These are phyloP conservation scores for Brachyalestes nurse DNA, from an alignment of 2,797 vertebrate species.

Conservation along the genomic window DNA sequence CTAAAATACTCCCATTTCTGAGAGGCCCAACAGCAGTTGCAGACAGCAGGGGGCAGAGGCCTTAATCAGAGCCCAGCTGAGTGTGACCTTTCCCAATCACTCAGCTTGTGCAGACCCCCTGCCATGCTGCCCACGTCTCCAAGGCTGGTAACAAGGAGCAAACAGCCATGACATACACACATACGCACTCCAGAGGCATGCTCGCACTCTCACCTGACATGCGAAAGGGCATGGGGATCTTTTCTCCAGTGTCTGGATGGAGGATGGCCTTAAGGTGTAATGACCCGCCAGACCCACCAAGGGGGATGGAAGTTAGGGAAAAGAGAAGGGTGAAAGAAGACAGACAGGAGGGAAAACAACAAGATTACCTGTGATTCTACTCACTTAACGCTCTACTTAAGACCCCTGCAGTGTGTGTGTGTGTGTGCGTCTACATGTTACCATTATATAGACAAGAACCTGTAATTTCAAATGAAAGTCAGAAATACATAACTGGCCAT, in stretches of 20 bases:
- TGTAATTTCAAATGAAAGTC: no score
- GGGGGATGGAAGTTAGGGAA: slow-evolving; percentile 51
- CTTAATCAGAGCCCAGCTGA: slow-evolving; percentile 82
- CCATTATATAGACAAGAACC: neutral
- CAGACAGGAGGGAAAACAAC: slow-evolving; percentile 24
- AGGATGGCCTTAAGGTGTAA: slow-evolving; percentile 85
- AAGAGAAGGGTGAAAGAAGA: slow-evolving; percentile 5
- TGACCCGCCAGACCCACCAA: slow-evolving; percentile 38
- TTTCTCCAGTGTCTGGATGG: slow-evolving; percentile 92
- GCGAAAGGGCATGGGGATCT: slow-evolving; percentile 95
- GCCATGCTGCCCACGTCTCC: slow-evolving; percentile 65
- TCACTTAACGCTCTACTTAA: slow-evolving; percentile 33
- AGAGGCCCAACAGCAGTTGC: slow-evolving; percentile 62
- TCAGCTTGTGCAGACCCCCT: slow-evolving; percentile 68
- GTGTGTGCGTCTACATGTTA: neutral
- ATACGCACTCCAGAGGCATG: slow-evolving; percentile 30
- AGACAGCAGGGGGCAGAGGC: slow-evolving; percentile 64
- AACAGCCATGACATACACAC: slow-evolving; percentile 40
- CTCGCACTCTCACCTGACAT: slow-evolving; percentile 88
- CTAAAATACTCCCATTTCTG: slow-evolving; percentile 65
- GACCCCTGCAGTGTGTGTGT: slow-evolving; percentile 19
- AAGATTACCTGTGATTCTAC: slow-evolving; percentile 19
- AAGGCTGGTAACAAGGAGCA: slow-evolving; percentile 70
- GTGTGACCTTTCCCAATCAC: slow-evolving; percentile 77
- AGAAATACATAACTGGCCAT: neutral